Conservation (phyloP, 23 tunicate genomes). For the Trididemnum miniatum region DNA sequence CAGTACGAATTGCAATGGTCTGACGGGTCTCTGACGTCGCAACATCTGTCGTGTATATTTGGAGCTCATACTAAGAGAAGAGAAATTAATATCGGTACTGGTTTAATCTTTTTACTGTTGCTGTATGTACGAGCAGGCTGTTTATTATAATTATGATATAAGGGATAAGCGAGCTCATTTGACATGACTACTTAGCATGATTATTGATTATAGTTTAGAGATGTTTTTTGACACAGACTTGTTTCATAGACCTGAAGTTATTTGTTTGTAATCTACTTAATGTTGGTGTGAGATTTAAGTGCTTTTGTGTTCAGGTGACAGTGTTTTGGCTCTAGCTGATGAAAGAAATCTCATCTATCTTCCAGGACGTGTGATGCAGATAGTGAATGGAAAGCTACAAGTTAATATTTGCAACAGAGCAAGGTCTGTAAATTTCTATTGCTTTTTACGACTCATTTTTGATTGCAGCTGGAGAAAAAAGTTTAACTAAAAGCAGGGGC, state of each 20-base stretch:
- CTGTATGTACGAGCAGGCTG: too few species aligned
- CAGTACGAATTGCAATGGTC: slow-evolving; percentile 65
- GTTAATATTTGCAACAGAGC: slow-evolving; percentile 63
- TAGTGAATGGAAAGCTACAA: not conserved
- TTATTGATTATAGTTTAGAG: not conserved
- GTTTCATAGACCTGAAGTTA: too few species aligned
- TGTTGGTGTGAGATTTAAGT: not conserved
- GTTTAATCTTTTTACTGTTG: not conserved
- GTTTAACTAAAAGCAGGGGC: too few species aligned
- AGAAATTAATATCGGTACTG: slow-evolving; percentile 48
- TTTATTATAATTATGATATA: too few species aligned
- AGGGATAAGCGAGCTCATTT: too few species aligned
- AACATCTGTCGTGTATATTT: slow-evolving; percentile 74
- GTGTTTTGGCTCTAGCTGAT: slow-evolving; percentile 57
- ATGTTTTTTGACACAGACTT: not conserved
- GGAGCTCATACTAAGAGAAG: slow-evolving; percentile 36
- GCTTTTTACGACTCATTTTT: too few species aligned
- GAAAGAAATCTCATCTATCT: slow-evolving; percentile 38
- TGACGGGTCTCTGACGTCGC: slow-evolving; percentile 51
- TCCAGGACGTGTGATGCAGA: slow-evolving; percentile 56
- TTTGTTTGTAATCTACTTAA: not conserved
- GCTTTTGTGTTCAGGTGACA: slow-evolving; percentile 57
- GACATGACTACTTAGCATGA: too few species aligned
- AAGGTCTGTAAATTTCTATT: too few species aligned
- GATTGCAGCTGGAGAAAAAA: too few species aligned